Evolutionary conservation across 2,888 invertebrate genomes (phyloP).

Genomic region (Sipunculus nudus): DNA sequence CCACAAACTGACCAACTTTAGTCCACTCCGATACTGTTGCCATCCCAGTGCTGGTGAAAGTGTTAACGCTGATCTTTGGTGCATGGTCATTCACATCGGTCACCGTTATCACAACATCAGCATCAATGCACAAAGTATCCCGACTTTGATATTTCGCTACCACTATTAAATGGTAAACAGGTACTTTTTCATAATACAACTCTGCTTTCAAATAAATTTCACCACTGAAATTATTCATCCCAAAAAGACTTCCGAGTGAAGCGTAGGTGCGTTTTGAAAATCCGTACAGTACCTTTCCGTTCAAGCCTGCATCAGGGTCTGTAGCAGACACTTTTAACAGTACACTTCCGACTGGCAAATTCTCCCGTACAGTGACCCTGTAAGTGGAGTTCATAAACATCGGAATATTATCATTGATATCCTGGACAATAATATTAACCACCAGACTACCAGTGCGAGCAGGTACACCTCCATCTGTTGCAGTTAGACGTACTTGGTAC

Average conservation of each 20-base stretch:
- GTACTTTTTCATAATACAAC: slow-evolving; percentile 54
- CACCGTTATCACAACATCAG: slow-evolving; percentile 22
- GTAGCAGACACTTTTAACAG: slow-evolving; percentile 77
- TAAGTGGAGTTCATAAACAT: slow-evolving; percentile 32
- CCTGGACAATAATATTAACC: slow-evolving; percentile 27
- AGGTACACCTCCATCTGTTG: slow-evolving; percentile 30
- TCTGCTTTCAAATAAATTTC: slow-evolving; percentile 49
- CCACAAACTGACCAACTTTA: slow-evolving; percentile 12
- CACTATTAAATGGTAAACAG: slow-evolving; percentile 81
- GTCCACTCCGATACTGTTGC: slow-evolving; percentile 26
- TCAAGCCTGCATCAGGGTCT: slow-evolving; percentile 64
- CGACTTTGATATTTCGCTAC: slow-evolving; percentile 79
- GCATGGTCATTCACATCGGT: slow-evolving; percentile 35
- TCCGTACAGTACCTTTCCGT: slow-evolving; percentile 82
- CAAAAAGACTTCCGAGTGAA: slow-evolving; percentile 72
- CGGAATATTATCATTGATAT: slow-evolving; percentile 39
- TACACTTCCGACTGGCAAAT: slow-evolving; percentile 75
- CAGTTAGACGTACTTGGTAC: slow-evolving; percentile 32
- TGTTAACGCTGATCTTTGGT: slow-evolving; percentile 32
- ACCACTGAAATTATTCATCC: slow-evolving; percentile 83
- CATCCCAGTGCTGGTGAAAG: slow-evolving; percentile 20
- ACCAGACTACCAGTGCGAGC: slow-evolving; percentile 31
- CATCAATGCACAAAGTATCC: slow-evolving; percentile 25
- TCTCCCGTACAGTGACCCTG: slow-evolving; percentile 69
- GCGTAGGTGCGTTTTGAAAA: slow-evolving; percentile 31